phyloP scores from a whole-genome alignment of 2,888 invertebrate species.

The Stramonita haemastoma region DNA sequence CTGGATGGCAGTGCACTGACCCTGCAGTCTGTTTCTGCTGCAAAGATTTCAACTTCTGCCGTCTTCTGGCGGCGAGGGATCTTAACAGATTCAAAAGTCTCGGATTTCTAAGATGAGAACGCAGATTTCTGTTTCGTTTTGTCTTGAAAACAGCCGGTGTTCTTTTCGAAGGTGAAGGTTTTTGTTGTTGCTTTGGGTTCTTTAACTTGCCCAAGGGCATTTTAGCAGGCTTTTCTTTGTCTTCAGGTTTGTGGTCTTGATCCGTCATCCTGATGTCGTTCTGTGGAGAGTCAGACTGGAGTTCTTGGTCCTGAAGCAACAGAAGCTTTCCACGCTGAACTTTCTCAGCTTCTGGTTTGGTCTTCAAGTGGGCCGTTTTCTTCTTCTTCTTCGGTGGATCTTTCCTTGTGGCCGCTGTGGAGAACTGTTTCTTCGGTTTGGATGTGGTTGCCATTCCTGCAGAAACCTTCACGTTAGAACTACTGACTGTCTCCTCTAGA shows the following conservation, averaged over 20 bases:
- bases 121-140: background rate
- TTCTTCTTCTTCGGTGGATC: background rate
- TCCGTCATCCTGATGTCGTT: slow-evolving; percentile 2
- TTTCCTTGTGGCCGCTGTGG: too few species aligned
- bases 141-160: background rate
- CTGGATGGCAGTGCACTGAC: background rate
- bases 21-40: background rate
- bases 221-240: background rate
- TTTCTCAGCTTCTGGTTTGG: background rate
- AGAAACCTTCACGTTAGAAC: background rate
- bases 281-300: slow-evolving; percentile 12
- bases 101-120: background rate
- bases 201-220: background rate
- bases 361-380: background rate
- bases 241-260: background rate
- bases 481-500: background rate
- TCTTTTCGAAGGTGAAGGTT: background rate
- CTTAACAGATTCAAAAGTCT: background rate
- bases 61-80: background rate
- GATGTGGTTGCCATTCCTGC: background rate
- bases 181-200: background rate
- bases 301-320: background rate
- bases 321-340: background rate
- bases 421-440: too few species aligned
- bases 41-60: background rate